These are phyloP conservation scores for Venustaconcha ellipsiformis DNA, from an alignment of 1,140 invertebrate genomes.

Conservation along the genomic window DNA sequence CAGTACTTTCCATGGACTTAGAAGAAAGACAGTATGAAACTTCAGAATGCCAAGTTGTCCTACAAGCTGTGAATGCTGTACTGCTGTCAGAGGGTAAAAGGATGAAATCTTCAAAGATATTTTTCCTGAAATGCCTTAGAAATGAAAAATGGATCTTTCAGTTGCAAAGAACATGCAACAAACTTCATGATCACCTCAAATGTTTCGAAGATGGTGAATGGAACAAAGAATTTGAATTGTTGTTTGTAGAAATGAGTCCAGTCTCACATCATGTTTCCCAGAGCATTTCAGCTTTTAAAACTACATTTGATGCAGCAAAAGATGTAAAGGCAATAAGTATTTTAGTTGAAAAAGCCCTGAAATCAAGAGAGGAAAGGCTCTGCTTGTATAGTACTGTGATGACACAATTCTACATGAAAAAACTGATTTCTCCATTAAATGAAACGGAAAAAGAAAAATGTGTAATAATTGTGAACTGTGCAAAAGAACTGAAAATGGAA, in stretches of 20 bases:
- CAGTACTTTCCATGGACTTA: not conserved
- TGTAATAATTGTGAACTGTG: too few relatives aligned
- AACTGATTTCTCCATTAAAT: constrained; percentile 2
- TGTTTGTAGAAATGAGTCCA: constrained; percentile 2
- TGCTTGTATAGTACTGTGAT: constrained; percentile 6
- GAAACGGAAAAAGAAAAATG: not conserved
- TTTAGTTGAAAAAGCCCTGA: not conserved
- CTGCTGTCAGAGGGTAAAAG: not conserved
- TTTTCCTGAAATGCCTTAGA: constrained; percentile 14
- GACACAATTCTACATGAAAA: not conserved
- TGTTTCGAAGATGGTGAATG: constrained; percentile 3
- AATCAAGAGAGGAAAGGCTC: not conserved
- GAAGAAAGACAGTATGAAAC: not conserved
- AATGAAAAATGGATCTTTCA: not conserved
- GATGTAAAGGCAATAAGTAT: not conserved
- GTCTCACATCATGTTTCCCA: not conserved
- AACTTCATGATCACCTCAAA: not conserved
- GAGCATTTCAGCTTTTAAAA: not conserved
- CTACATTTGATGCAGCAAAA: not conserved
- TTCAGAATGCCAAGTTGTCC: not conserved
- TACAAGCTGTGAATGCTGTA: constrained; percentile 1
- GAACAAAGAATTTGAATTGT: not conserved
- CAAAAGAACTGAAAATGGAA: too few relatives aligned
- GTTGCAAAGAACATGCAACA: not conserved
- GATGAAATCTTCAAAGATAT: not conserved